phyloP scores from a whole-genome alignment of 1,140 invertebrate genomes.

The Octopus sinensis region DNA sequence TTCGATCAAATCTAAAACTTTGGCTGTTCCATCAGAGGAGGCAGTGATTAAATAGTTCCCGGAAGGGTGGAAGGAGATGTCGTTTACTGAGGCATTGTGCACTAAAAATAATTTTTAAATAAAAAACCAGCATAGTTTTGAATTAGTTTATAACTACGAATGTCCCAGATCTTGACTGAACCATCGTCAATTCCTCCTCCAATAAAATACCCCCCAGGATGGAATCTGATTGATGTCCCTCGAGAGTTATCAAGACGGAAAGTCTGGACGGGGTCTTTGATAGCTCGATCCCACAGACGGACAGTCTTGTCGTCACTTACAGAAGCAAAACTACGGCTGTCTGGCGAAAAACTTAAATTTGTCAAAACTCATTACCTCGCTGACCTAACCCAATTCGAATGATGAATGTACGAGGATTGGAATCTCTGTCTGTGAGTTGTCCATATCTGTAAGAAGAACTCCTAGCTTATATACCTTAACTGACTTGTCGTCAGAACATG shows the following conservation, averaged over 20 bases:
- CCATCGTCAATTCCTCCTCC: conserved; percentile 73
- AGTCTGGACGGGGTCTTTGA: conserved; percentile 71
- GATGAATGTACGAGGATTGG: conserved; percentile 72
- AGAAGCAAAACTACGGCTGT: conserved; percentile 75
- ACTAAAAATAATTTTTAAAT: conserved; percentile 34
- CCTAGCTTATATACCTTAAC: conserved; percentile 62
- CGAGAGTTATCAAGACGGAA: too few species aligned
- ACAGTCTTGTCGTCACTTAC: conserved; percentile 84
- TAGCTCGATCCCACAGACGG: conserved; percentile 70
- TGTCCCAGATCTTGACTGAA: conserved; percentile 80
- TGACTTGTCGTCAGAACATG: conserved; percentile 84
- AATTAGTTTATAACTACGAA: conserved; percentile 72
- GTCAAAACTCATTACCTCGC: conserved; percentile 63
- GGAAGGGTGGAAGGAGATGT: conserved; percentile 61
- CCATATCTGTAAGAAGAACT: conserved; percentile 55
- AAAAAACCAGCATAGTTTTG: conserved; percentile 75
- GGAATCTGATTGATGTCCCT: too few species aligned
- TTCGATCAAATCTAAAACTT: conserved; percentile 78
- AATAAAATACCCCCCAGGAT: conserved; percentile 75
- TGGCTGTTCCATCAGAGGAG: conserved; percentile 59
- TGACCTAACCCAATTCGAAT: conserved; percentile 83
- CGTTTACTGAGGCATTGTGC: conserved; percentile 66
- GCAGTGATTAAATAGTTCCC: conserved; percentile 60
- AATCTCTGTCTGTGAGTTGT: conserved; percentile 69
- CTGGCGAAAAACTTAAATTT: conserved; percentile 65